These are phyloP conservation scores for Bombus picipes DNA, from an alignment of 1,140 invertebrate species.

Conservation along the genomic window DNA sequence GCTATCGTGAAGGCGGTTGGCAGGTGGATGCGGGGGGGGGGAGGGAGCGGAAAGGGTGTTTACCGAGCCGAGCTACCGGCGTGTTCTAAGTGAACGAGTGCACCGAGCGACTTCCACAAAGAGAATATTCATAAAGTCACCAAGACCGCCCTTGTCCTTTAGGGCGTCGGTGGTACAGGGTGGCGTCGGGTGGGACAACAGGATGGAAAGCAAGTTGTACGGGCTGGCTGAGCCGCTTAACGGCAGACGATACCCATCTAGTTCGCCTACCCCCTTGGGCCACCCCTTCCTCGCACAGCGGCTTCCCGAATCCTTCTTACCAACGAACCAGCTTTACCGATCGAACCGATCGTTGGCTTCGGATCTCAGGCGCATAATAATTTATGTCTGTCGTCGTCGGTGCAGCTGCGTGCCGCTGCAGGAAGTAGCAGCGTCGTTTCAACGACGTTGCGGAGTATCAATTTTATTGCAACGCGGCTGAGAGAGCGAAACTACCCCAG, in stretches of 20 bases:
- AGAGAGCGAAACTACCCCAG: neutral
- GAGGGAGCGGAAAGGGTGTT: conserved; percentile 23
- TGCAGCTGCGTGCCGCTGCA: neutral
- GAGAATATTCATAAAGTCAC: conserved; percentile 72
- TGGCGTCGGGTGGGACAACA: conserved; percentile 12
- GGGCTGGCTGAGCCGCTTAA: conserved; percentile 70
- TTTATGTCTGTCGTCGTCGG: conserved; percentile 42
- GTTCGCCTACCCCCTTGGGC: conserved; percentile 60
- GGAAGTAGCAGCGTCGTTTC: neutral
- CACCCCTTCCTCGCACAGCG: neutral
- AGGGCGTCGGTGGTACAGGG: conserved; percentile 41
- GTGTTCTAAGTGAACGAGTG: conserved; percentile 69
- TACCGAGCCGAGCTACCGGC: conserved; percentile 47
- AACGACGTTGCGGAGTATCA: neutral
- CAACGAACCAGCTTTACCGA: neutral
- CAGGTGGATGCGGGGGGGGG: neutral
- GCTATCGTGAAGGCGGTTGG: neutral
- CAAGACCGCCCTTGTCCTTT: conserved; percentile 52
- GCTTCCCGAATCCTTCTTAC: conserved; percentile 49
- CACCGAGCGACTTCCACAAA: conserved; percentile 63
- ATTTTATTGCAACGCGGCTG: conserved; percentile 11
- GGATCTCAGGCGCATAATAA: conserved; percentile 53
- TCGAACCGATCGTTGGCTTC: conserved; percentile 43
- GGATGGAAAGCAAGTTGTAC: conserved; percentile 45
- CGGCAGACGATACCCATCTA: conserved; percentile 65